Evolutionary conservation across 2,113 vertebrate genomes (phyloP).

Genomic region (Malaclemys terrapin): DNA sequence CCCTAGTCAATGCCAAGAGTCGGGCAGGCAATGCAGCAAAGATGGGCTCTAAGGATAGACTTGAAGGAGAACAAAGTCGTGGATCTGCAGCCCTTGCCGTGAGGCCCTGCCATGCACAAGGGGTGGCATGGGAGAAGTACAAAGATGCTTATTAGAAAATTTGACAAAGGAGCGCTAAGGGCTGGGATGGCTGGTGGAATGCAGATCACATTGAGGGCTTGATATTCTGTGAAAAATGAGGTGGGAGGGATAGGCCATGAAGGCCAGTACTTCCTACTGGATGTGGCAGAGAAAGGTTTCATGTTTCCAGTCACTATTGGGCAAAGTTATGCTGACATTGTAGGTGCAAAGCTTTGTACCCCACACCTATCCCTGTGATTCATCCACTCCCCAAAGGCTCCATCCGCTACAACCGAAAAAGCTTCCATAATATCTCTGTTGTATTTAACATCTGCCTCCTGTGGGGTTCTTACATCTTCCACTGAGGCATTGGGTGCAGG

Average conservation of each 20-base stretch:
- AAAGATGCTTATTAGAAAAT: neutral
- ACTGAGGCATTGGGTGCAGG: neutral
- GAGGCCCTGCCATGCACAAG: neutral
- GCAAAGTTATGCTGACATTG: neutral
- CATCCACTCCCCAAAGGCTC: neutral
- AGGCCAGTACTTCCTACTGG: neutral
- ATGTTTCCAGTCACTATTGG: neutral
- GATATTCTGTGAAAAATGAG: neutral
- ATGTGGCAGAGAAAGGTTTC: neutral
- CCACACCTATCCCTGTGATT: neutral
- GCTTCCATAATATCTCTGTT: neutral
- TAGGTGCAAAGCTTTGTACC: neutral
- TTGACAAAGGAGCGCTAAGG: neutral
- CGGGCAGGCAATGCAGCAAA: neutral
- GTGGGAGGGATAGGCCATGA: neutral
- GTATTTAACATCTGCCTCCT: neutral
- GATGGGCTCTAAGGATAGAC: neutral
- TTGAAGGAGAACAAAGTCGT: too few species aligned
- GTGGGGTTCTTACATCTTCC: neutral
- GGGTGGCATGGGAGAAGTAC: neutral
- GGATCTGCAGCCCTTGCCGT: neutral
- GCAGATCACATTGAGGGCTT: neutral
- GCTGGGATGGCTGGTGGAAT: neutral
- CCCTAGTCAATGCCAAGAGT: neutral
- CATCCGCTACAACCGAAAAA: neutral